Evolutionary conservation across 2,797 vertebrate species (phyloP).

Genomic region (Falco novaeseelandiae): DNA sequence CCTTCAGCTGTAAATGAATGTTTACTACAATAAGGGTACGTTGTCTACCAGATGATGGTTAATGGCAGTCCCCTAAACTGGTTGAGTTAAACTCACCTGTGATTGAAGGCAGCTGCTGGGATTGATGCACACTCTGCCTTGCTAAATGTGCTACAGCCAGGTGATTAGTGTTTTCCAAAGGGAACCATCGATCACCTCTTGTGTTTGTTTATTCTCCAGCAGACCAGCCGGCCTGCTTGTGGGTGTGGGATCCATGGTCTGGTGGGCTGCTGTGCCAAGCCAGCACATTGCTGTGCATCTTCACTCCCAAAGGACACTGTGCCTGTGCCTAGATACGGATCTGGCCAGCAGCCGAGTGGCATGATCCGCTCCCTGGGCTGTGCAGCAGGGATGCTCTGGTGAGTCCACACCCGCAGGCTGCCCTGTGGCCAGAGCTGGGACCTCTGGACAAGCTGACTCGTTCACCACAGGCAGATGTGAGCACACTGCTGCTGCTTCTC

Average conservation of each 20-base stretch:
- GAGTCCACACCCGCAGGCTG: fast-evolving
- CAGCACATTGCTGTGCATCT: fast-evolving
- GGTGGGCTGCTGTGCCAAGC: neutral
- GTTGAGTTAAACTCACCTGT: neutral
- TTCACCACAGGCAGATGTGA: neutral
- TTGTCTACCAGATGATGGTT: slow-evolving; percentile 17
- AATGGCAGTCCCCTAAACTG: neutral
- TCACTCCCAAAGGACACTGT: neutral
- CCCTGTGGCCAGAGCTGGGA: fast-evolving
- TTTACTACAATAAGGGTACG: slow-evolving; percentile 1
- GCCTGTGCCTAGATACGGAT: too few relatives aligned
- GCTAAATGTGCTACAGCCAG: neutral
- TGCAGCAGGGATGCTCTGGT: neutral
- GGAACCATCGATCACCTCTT: slow-evolving; percentile 16
- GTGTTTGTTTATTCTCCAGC: neutral
- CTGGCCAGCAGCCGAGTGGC: neutral
- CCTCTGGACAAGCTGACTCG: neutral
- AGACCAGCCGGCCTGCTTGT: neutral
- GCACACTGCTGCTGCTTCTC: neutral
- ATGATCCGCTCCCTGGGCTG: neutral
- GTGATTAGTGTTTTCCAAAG: slow-evolving; percentile 29
- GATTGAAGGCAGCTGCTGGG: slow-evolving; percentile 55
- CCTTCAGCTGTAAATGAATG: neutral
- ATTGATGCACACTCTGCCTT: neutral
- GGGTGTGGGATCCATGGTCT: neutral